Conservation (phyloP, 1,140 invertebrate species). For the Gryon sp. region DNA sequence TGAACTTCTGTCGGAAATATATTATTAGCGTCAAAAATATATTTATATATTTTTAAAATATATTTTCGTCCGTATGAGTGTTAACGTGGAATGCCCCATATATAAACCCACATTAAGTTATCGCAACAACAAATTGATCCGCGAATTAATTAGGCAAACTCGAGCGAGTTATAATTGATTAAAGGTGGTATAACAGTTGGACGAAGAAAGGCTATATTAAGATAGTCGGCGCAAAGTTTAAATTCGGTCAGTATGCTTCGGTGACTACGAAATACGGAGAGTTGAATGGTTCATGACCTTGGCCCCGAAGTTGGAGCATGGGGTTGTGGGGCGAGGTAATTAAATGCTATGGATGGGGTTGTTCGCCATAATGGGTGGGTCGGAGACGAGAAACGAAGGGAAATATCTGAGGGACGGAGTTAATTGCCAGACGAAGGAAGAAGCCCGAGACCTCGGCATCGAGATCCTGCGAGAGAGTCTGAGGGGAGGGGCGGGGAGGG, state of each 20-base stretch:
- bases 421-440: conserved; percentile 75
- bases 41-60: no score
- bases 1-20: no score
- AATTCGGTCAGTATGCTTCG: conserved; percentile 78
- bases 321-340: conserved; percentile 78
- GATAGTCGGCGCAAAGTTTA: conserved; percentile 67
- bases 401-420: conserved; percentile 73
- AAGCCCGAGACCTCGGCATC: conserved; percentile 61
- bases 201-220: conserved; percentile 47
- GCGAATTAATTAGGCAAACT: no score
- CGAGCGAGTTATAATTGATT: conserved; percentile 35
- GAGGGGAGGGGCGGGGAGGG: no score
- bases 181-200: not conserved
- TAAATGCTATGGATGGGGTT: conserved; percentile 78
- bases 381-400: conserved; percentile 66
- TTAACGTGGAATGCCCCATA: no score
- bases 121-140: no score
- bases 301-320: conserved; percentile 75
- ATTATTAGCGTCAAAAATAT: no score
- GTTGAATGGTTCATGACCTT: conserved; percentile 79
- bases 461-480: conserved; percentile 65
- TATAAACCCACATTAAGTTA: no score
- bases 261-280: conserved; percentile 71
- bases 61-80: no score
- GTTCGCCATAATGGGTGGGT: conserved; percentile 73